Conservation (phyloP, 2,113 vertebrate genomes). For the Panthera leo region DNA sequence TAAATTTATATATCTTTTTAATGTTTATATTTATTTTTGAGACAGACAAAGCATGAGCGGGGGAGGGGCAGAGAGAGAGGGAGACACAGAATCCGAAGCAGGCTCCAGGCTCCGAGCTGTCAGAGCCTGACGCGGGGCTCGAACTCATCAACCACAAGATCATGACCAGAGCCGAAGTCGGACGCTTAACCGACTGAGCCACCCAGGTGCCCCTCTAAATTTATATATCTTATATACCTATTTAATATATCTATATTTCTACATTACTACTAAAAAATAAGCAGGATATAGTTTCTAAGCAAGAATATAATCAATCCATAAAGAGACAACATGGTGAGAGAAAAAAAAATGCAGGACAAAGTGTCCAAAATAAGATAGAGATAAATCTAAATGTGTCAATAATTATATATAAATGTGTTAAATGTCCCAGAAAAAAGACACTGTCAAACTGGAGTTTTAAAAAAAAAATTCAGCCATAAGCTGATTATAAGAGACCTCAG, state of each 20-base stretch:
- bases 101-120: too few relatives aligned
- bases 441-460: conserved; percentile 19
- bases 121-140: too few relatives aligned
- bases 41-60: too few relatives aligned
- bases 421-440: not conserved
- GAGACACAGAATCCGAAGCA: too few relatives aligned
- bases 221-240: too few relatives aligned
- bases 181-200: too few relatives aligned
- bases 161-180: too few relatives aligned
- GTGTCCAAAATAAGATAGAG: conserved; percentile 18
- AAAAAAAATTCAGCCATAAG: not conserved
- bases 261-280: conserved; percentile 9
- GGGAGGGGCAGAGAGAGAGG: too few relatives aligned
- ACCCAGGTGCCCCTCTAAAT: too few relatives aligned
- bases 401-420: not conserved
- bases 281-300: not conserved
- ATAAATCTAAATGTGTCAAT: not conserved
- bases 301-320: not conserved
- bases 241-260: not conserved
- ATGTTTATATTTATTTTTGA: too few relatives aligned
- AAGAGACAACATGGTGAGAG: not conserved
- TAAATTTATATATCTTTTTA: too few relatives aligned
- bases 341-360: not conserved
- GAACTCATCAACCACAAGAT: too few relatives aligned
- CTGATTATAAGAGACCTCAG: not conserved